phyloP scores from a whole-genome alignment of 2,113 vertebrate genomes.

The Eleginops maclovinus region DNA sequence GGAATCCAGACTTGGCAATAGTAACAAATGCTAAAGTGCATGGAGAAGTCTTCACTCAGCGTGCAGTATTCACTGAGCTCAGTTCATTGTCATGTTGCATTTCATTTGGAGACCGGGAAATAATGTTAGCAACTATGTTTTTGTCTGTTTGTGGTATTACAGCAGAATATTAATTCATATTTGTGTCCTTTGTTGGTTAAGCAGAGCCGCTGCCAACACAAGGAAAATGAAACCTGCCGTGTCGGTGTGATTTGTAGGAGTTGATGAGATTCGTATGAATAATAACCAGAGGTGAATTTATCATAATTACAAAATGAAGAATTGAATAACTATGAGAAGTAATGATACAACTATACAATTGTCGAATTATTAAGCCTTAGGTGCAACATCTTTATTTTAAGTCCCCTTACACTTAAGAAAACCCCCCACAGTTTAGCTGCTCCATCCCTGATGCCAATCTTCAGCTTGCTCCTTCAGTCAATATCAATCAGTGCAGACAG shows the following conservation, averaged over 20 bases:
- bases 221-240: neutral
- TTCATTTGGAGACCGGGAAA: neutral
- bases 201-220: neutral
- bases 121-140: neutral
- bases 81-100: neutral
- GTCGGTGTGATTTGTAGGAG: neutral
- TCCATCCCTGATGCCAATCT: constrained; percentile 31
- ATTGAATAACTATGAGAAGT: neutral
- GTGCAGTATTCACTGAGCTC: neutral
- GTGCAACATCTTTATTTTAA: neutral
- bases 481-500: constrained; percentile 47
- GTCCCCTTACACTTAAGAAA: neutral
- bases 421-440: neutral
- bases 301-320: neutral
- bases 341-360: neutral
- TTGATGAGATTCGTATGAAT: constrained; percentile 1
- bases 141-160: neutral
- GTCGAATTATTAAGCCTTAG: neutral
- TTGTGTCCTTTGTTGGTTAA: neutral
- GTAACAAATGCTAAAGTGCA: neutral
- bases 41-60: neutral
- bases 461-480: constrained; percentile 30
- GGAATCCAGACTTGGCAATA: neutral
- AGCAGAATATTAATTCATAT: neutral
- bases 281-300: neutral